These are phyloP conservation scores for Paramuricea clavata DNA, from an alignment of 92 coral and sea anemone species.

Conservation along the genomic window DNA sequence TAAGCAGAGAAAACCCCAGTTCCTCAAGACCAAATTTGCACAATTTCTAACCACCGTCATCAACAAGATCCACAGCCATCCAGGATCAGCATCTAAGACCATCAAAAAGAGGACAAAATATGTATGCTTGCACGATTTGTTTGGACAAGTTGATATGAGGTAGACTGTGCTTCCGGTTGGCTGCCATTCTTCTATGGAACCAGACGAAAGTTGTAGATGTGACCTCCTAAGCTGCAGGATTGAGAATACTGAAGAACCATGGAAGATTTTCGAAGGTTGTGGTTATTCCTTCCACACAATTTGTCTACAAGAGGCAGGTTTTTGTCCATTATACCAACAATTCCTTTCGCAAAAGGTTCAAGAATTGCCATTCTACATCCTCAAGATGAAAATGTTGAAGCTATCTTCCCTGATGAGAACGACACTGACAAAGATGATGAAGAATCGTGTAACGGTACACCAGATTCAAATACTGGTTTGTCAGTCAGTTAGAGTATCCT, in stretches of 20 bases:
- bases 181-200: background rate
- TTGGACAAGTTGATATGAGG: background rate
- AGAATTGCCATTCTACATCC: conserved; percentile 10
- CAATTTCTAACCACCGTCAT: conserved; percentile 2
- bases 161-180: background rate
- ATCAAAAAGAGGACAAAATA: background rate
- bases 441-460: background rate
- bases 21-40: background rate
- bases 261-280: background rate
- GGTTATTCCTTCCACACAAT: background rate
- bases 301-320: background rate
- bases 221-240: background rate
- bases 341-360: background rate
- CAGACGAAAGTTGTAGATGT: background rate
- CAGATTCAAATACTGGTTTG: background rate
- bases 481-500: background rate
- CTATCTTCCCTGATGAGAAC: background rate
- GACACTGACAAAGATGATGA: background rate
- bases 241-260: background rate
- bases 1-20: too few relatives aligned
- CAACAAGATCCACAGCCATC: background rate
- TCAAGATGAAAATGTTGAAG: background rate
- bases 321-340: background rate
- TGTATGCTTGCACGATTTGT: background rate
- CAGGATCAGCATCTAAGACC: background rate